Base-by-base conservation (phyloP, 2,113 vertebrate genomes). In the Murina feae region DNA sequence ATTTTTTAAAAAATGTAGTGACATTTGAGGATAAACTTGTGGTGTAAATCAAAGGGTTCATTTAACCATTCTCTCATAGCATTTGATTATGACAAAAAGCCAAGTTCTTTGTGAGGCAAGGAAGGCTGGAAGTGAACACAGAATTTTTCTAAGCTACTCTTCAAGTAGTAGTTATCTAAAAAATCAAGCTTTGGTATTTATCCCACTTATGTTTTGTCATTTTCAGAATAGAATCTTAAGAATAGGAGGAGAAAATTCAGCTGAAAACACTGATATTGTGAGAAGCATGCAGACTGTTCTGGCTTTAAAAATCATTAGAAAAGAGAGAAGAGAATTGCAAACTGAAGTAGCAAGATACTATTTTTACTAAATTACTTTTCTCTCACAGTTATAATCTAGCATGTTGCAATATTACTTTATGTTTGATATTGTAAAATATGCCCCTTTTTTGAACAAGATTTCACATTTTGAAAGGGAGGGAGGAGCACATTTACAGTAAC, bases 1-100 rank as follows among this genome's bases (percentile, higher is more conserved):
- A 89, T 91, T 12, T 68, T 42, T 87, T 96, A 86, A 84, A 80
- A 42, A 95, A 89, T 89, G 89, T 86, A 83, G 53, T 39, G 20
- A 13, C 87, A 95, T 86, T 80, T 97, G 53, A 95, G 81, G 82
- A 89, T 96, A 53, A 87, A 96, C 35, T 37, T 37, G 86, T 17
- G 89, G 86, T 96, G 68, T 74, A 96, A 95, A 95, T 95, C 68
- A 23, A 30, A 96, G 6, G 32, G 42, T 91, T 93, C 92, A 21
- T 94, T 95, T 97, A 97, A 53, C 92, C 55, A 39, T 96, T 96
- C 55, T 95, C 78, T 88, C 20, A 60, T 75, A 91, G 14, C 37
- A 79, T 97, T 95, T 69, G 96, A 37, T 93, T 92, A 92, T 97
- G 60, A 85, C 30, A 75, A 80, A 93, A 96, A 96, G 44, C 87